phyloP scores from a whole-genome alignment of 30 jellyfish, hydroid and myxozoan genomes.

The Sanderia malayensis region DNA sequence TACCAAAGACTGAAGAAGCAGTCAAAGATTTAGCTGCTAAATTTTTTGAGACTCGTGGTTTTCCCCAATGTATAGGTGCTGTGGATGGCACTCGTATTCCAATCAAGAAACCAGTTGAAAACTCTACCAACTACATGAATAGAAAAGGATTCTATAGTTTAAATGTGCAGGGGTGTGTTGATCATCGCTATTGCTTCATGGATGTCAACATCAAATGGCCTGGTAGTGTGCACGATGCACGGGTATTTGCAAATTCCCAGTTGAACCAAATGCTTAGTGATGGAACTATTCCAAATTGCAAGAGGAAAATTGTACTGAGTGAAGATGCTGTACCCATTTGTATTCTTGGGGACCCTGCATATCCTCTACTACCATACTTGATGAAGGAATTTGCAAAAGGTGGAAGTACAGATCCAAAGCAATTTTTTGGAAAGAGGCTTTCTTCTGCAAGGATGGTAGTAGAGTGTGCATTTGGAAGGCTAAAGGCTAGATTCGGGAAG shows the following conservation, averaged over 20 bases:
- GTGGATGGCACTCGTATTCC: too few relatives aligned
- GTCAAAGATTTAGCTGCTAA: too few relatives aligned
- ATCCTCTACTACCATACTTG: too few relatives aligned
- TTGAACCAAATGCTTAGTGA: slow-evolving; percentile 20
- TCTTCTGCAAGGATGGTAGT: slow-evolving; percentile 22
- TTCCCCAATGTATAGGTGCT: too few relatives aligned
- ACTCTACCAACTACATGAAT: neutral
- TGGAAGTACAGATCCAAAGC: slow-evolving; percentile 15
- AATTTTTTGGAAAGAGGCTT: slow-evolving; percentile 10
- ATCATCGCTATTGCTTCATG: neutral
- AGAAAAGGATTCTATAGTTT: neutral
- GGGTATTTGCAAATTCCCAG: slow-evolving; percentile 19
- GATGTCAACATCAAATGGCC: slow-evolving; percentile 6
- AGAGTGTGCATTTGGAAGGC: slow-evolving; percentile 35
- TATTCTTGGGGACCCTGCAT: too few relatives aligned
- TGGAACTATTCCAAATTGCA: slow-evolving; percentile 38
- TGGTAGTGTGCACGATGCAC: slow-evolving; percentile 47
- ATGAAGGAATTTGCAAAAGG: too few relatives aligned
- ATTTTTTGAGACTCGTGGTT: too few relatives aligned
- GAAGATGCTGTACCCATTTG: too few relatives aligned
- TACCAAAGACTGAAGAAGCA: neutral
- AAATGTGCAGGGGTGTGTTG: neutral
- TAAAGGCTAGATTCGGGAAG: slow-evolving; percentile 11
- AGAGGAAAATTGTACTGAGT: slow-evolving; percentile 7
- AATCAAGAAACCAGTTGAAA: slow-evolving; percentile 1